Base-by-base conservation (phyloP, 2,113 vertebrate species). In the Calidris pygmaea region DNA sequence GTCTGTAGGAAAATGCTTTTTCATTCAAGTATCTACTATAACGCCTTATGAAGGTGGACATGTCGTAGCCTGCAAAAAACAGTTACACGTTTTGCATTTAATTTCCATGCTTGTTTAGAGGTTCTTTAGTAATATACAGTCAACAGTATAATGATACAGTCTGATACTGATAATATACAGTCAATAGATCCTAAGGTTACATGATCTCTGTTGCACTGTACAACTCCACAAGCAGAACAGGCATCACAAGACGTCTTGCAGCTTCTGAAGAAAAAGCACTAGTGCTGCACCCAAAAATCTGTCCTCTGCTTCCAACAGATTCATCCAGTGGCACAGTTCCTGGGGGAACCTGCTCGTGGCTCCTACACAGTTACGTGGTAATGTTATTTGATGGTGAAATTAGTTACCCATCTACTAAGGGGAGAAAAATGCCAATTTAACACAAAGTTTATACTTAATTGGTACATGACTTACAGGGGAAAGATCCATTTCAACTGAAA, bases 21-120 rank as follows among this genome's bases (percentile, higher is more conserved):
- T 99, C 99, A 87, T 99, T 99, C 98, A 99, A 98, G 93, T 99
- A 99, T 96, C 99, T 99, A 92, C 99, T 99, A 72, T 99, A 99
- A 89, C 99, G 98, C 84, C 95, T 96, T 91, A 97, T 96, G 81
- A 97, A 96, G 52, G 94, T 95, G 60, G 96, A 96, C 96, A 97
- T 96, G 81, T 96, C 96, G 81, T 96, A 96, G 92, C 96, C 96
- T 96, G 95, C 16, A 93, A 94, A 85, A 90, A 73, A 78, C 14
- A 83, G 43, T 66, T 74, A 67, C 5, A n/a, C 0, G 2, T 55
- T 81, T 93, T 50, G 47, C 7, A 24, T 37, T 63, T 84, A 3
- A 37, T 74, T 74, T 37, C 12, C 63, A 65, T 12, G 14, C 39
- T 82, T 76, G 10, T 75, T 92, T 4, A 1, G 43, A 79, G 62